Conservation (phyloP, 2,888 invertebrate species). For the Latrodectus elegans region DNA sequence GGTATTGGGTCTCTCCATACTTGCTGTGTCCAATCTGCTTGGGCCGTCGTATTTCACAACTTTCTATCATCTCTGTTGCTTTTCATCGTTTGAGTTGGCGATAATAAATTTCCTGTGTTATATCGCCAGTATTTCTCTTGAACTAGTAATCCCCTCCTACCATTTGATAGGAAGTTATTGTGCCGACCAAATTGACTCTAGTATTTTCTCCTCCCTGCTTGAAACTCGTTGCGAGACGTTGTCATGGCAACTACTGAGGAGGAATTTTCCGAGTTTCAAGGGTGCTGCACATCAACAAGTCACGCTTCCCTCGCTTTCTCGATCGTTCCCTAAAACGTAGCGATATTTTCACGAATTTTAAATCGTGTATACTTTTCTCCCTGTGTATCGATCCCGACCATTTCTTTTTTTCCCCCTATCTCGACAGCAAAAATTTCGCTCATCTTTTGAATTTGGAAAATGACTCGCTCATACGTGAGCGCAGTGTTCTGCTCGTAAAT, state of each 20-base stretch:
- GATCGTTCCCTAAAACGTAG: background rate
- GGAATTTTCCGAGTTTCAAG: background rate
- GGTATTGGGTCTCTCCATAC: too few species aligned
- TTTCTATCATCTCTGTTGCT: constrained; percentile 1
- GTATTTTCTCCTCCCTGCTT: constrained; percentile 10
- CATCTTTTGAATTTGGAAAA: too few species aligned
- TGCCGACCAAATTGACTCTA: constrained; percentile 49
- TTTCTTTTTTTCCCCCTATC: background rate
- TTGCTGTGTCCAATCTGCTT: too few species aligned
- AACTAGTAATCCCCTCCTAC: constrained; percentile 49
- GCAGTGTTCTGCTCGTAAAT: too few species aligned
- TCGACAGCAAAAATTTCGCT: too few species aligned
- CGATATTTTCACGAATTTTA: background rate
- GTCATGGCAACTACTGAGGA: constrained; percentile 1
- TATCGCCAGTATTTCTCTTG: constrained; percentile 31
- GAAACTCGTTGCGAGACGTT: background rate
- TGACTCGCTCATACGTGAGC: too few species aligned
- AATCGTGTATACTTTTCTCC: background rate
- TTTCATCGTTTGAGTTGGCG: constrained; percentile 19
- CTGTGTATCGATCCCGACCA: background rate
- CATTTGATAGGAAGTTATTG: constrained; percentile 42
- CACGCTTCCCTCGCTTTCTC: background rate
- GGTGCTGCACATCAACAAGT: background rate
- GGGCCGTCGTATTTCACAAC: background rate
- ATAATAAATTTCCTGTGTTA: constrained; percentile 43